Conservation (phyloP, 2,113 vertebrate genomes). For the Todiramphus saurophagus region DNA sequence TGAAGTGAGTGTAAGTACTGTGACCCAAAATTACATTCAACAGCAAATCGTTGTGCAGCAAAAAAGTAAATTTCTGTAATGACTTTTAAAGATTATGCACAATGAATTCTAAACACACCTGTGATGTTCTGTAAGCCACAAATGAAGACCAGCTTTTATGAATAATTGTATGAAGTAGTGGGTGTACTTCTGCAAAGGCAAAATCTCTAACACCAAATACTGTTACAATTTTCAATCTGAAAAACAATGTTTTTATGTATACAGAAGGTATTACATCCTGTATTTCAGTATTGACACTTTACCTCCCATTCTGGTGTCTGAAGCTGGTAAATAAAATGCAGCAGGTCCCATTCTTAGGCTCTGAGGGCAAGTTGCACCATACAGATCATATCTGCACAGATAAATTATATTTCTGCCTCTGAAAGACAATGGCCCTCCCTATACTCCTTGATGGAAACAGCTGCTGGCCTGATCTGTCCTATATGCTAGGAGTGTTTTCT, state of each 20-base stretch:
- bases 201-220: neutral
- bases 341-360: neutral
- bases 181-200: neutral
- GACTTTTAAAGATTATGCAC: constrained; percentile 6
- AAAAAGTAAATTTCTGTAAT: neutral
- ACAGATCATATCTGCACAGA: neutral
- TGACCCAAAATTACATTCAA: neutral
- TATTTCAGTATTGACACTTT: neutral
- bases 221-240: neutral
- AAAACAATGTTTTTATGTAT: neutral
- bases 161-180: neutral
- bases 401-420: neutral
- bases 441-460: neutral
- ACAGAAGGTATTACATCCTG: neutral
- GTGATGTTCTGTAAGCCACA: neutral
- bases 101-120: constrained; percentile 8
- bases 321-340: neutral
- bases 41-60: neutral
- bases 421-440: neutral
- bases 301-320: neutral
- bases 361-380: neutral
- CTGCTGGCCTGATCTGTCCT: neutral
- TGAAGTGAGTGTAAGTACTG: neutral
- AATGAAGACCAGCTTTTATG: neutral
- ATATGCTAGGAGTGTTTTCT: neutral